A percentile compares a stretch with the other conserved stretches of the same genome.
phyloP scores from a whole-genome alignment of 2,888 invertebrate genomes.

The Drosophila melanocephala region DNA sequence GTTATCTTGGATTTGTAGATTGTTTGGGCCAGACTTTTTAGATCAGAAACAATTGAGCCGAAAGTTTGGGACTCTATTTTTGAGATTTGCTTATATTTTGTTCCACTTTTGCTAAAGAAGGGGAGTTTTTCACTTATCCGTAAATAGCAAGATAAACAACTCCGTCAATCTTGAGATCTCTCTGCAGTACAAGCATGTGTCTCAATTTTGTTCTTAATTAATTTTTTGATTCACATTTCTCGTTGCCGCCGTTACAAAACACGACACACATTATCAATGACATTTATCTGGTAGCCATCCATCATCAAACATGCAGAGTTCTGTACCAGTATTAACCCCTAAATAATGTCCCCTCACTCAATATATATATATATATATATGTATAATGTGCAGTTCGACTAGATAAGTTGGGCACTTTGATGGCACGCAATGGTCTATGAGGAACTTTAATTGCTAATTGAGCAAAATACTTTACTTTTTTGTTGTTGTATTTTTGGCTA shows the following conservation, averaged over 20 bases:
- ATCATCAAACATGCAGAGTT: constrained; percentile 20
- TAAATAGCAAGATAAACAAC: neutral
- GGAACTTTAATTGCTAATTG: constrained; percentile 78
- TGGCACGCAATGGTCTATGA: constrained; percentile 70
- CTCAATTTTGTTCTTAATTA: neutral
- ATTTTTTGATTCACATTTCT: neutral
- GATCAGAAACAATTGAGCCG: neutral
- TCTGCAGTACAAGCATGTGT: neutral
- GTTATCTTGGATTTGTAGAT: constrained; percentile 1
- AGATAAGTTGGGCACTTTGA: constrained; percentile 43
- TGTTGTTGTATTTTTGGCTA: constrained; percentile 42
- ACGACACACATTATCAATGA: constrained; percentile 42
- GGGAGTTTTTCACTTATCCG: neutral
- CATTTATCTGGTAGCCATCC: constrained; percentile 49
- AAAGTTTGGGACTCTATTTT: neutral
- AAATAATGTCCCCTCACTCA: constrained; percentile 13
- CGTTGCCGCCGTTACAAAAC: constrained; percentile 2
- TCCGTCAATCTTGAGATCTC: neutral
- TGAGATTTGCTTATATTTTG: rapidly evolving
- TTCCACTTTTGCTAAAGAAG: neutral
- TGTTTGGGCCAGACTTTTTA: neutral
- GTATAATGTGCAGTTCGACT: neutral
- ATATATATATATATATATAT: neutral
- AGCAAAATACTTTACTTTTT: constrained; percentile 56
- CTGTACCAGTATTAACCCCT: constrained; percentile 47